Evolutionary conservation across 1,140 invertebrate species (phyloP).

Genomic region (Dendrolimus punctatus): DNA sequence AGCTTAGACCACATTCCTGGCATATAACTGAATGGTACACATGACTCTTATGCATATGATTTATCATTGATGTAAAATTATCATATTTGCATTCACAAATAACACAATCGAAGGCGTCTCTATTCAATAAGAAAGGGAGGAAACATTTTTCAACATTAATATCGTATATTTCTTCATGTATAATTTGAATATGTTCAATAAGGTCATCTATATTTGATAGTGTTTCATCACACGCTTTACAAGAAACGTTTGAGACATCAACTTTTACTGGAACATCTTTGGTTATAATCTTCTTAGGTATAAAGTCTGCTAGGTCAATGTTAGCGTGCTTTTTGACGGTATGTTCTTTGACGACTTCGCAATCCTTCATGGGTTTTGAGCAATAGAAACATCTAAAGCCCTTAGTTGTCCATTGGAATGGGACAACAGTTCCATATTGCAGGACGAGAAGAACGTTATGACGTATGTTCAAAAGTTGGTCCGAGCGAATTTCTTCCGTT

Average conservation of each 20-base stretch:
- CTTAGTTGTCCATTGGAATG: constrained; percentile 40
- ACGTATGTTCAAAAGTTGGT: constrained; percentile 24
- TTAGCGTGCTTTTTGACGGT: constrained; percentile 20
- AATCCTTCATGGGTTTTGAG: constrained; percentile 30
- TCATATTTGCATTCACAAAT: constrained; percentile 26
- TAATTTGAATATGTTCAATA: constrained; percentile 22
- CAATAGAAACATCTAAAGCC: constrained; percentile 45
- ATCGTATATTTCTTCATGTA: constrained; percentile 32
- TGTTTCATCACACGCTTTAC: constrained; percentile 22
- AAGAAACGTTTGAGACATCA: constrained; percentile 26
- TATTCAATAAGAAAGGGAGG: constrained; percentile 33
- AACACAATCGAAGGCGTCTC: constrained; percentile 25
- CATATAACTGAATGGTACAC: constrained; percentile 29
- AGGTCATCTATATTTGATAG: constrained; percentile 25
- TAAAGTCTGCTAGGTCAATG: constrained; percentile 26
- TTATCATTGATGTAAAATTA: constrained; percentile 32
- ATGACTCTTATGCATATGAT: constrained; percentile 41
- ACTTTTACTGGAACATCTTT: constrained; percentile 47
- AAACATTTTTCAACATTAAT: constrained; percentile 18
- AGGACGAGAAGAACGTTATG: constrained; percentile 31
- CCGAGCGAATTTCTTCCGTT: constrained; percentile 20
- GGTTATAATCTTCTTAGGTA: constrained; percentile 30
- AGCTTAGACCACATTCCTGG: constrained; percentile 39
- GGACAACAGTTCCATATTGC: constrained; percentile 31
- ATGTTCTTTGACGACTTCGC: constrained; percentile 28